These are phyloP conservation scores for Epizoanthus scotinus DNA, from an alignment of 92 coral and sea anemone species.

Conservation along the genomic window DNA sequence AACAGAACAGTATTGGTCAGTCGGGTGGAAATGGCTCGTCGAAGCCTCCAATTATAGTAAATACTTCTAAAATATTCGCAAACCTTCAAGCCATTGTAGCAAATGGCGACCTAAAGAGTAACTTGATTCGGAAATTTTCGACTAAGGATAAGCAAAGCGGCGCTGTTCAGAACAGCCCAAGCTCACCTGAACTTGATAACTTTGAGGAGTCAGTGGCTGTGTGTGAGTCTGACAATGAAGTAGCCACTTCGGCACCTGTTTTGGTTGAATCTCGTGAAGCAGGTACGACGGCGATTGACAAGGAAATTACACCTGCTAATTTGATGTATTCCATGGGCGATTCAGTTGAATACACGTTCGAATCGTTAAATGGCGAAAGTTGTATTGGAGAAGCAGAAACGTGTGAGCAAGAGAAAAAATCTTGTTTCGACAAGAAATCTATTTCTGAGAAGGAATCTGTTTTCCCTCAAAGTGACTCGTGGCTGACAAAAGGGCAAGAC, in stretches of 20 bases:
- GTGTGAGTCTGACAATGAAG: background rate
- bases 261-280: too few relatives aligned
- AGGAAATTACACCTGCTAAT: too few relatives aligned
- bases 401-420: background rate
- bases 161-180: background rate
- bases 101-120: background rate
- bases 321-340: too few relatives aligned
- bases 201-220: background rate
- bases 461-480: background rate
- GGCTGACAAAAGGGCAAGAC: background rate
- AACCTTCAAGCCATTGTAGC: slow-evolving; percentile 28
- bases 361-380: background rate
- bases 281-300: too few relatives aligned
- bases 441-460: background rate
- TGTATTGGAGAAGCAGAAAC: background rate
- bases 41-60: background rate
- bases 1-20: background rate
- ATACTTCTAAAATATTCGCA: slow-evolving; percentile 8
- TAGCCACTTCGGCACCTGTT: too few relatives aligned
- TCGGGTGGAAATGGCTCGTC: background rate
- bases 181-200: background rate
- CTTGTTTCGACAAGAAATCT: background rate
- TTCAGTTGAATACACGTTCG: too few relatives aligned
- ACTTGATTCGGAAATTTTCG: background rate
- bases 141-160: background rate